phyloP scores from a whole-genome alignment of 2,888 invertebrate genomes.

The Epicampocera succincta region DNA sequence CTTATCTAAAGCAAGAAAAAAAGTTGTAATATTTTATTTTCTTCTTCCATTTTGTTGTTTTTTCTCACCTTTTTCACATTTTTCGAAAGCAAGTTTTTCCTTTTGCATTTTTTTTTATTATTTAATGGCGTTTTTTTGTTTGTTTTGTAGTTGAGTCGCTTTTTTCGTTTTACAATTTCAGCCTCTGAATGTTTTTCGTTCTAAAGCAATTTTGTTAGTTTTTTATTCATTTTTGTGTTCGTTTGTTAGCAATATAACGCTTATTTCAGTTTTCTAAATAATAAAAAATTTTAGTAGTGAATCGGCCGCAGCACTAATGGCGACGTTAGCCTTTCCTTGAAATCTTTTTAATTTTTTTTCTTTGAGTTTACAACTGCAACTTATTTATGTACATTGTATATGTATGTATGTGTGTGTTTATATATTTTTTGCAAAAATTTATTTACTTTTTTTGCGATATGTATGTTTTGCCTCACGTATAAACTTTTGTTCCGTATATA shows the following conservation, averaged over 20 bases:
- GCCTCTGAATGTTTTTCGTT: conserved; percentile 61
- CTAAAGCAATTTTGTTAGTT: conserved; percentile 53
- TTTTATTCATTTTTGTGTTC: conserved; percentile 43
- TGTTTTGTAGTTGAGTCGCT: conserved; percentile 35
- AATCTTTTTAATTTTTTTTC: conserved; percentile 61
- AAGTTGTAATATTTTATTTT: conserved; percentile 68
- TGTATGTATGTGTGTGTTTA: background rate
- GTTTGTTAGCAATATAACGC: conserved; percentile 57
- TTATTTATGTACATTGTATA: conserved; percentile 52
- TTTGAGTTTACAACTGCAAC: conserved; percentile 63
- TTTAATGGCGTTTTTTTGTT: conserved; percentile 37
- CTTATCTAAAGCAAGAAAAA: conserved; percentile 62
- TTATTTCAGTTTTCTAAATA: conserved; percentile 67
- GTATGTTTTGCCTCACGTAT: background rate
- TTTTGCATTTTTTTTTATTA: conserved; percentile 39
- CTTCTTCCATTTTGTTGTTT: conserved; percentile 54
- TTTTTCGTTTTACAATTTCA: conserved; percentile 60
- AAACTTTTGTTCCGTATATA: too few species aligned
- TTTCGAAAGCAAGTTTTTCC: conserved; percentile 68
- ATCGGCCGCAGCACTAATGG: conserved; percentile 60
- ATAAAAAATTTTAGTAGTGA: conserved; percentile 57
- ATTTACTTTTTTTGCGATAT: conserved; percentile 40
- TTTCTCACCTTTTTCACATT: conserved; percentile 67
- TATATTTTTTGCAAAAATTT: conserved; percentile 31
- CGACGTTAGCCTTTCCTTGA: conserved; percentile 69